Evolutionary conservation across 2,797 vertebrate genomes (phyloP).

Genomic region (Meriones psammophilus): DNA sequence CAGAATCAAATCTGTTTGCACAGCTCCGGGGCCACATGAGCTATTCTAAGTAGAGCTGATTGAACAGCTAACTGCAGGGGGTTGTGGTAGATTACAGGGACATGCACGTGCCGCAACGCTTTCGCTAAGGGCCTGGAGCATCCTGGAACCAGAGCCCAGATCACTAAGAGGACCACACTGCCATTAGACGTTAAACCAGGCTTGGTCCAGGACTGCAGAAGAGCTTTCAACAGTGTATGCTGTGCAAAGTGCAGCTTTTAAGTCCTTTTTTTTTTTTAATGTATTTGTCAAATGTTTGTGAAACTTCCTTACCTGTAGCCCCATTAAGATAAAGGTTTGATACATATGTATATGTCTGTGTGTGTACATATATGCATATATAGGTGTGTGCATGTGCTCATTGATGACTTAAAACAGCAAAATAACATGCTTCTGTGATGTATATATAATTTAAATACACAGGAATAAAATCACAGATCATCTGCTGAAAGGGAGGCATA

Average conservation of each 20-base stretch:
- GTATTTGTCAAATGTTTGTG: not conserved
- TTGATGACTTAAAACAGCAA: not conserved
- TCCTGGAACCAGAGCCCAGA: not conserved
- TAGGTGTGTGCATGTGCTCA: not conserved
- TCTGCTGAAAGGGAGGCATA: not conserved
- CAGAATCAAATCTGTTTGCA: slow-evolving; percentile 25
- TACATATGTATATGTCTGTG: not conserved
- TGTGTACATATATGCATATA: not conserved
- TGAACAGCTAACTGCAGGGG: not conserved
- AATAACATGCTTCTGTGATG: not conserved
- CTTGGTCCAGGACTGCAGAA: not conserved
- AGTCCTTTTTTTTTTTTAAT: no score
- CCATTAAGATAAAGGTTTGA: not conserved
- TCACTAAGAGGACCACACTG: not conserved
- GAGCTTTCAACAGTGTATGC: not conserved
- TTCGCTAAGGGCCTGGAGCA: not conserved
- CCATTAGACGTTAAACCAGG: not conserved
- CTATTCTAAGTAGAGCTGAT: not conserved
- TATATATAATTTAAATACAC: not conserved
- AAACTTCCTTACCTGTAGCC: not conserved
- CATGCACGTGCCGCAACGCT: not conserved
- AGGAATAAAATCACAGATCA: not conserved
- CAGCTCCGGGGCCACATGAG: not conserved
- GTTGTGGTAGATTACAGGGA: not conserved
- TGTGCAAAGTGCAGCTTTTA: not conserved